Evolutionary conservation across 1,140 invertebrate genomes (phyloP).

Genomic region (Drosophila saltans): DNA sequence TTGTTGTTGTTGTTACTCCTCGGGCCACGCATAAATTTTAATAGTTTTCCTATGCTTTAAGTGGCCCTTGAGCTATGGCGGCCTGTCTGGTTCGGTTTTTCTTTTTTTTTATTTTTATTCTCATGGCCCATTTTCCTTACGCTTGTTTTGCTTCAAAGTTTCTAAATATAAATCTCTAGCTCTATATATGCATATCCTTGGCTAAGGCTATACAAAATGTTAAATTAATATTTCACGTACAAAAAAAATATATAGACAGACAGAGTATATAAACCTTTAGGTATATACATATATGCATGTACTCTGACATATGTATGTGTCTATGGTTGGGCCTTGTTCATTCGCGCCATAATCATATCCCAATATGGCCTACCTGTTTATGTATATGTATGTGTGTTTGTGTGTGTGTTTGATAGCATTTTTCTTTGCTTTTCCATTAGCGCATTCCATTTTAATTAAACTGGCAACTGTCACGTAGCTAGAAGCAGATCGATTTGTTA

Average conservation of each 20-base stretch:
- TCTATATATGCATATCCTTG: slow-evolving; percentile 54
- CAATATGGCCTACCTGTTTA: slow-evolving; percentile 42
- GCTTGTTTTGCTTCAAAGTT: slow-evolving; percentile 27
- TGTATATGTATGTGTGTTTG: slow-evolving; percentile 7
- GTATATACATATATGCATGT: background rate
- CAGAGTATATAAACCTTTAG: slow-evolving; percentile 5
- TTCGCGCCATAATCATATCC: slow-evolving; percentile 60
- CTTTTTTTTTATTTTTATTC: slow-evolving; percentile 3
- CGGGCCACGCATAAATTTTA: slow-evolving; percentile 72
- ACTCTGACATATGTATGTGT: background rate
- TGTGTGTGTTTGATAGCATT: slow-evolving; percentile 23
- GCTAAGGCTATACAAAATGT: slow-evolving; percentile 62
- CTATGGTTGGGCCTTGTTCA: slow-evolving; percentile 25
- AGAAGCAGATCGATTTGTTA: slow-evolving; percentile 61
- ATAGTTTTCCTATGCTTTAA: slow-evolving; percentile 72
- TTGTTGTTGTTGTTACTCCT: slow-evolving; percentile 33
- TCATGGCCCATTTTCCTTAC: slow-evolving; percentile 21
- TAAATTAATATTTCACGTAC: slow-evolving; percentile 65
- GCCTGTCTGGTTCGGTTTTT: background rate
- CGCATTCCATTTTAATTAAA: slow-evolving; percentile 74
- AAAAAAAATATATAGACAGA: slow-evolving; percentile 52
- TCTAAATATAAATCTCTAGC: slow-evolving; percentile 62
- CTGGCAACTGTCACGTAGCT: slow-evolving; percentile 70
- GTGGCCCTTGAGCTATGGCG: slow-evolving; percentile 41
- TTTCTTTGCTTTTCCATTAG: slow-evolving; percentile 55